These are phyloP conservation scores for Zaprionus africanus DNA, from an alignment of 1,140 invertebrate species.

Conservation along the genomic window DNA sequence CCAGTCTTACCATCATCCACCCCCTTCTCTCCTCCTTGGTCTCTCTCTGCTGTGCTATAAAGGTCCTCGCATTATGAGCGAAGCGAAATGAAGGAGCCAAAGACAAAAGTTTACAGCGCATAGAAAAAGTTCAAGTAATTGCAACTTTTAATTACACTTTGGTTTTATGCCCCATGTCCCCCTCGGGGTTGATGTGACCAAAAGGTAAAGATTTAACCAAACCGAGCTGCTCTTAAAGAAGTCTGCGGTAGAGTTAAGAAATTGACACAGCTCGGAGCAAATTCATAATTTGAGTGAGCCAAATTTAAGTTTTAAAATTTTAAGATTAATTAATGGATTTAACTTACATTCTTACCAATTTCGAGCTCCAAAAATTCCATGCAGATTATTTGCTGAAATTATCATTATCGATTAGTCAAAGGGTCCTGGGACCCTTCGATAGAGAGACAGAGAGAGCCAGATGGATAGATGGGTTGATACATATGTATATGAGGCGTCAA, in stretches of 20 bases:
- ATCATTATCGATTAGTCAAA: neutral
- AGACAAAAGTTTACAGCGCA: constrained; percentile 72
- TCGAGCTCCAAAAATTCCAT: neutral
- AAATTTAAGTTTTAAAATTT: neutral
- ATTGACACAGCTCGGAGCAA: neutral
- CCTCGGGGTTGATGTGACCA: constrained; percentile 14
- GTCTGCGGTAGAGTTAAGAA: neutral
- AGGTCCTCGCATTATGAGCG: constrained; percentile 56
- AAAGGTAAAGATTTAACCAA: constrained; percentile 43
- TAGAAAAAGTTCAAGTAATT: constrained; percentile 69
- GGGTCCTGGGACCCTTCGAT: neutral
- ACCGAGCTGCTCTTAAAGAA: constrained; percentile 16
- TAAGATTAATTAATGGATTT: neutral
- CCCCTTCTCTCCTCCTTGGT: neutral
- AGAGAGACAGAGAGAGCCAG: neutral
- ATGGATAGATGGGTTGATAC: neutral
- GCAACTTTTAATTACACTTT: constrained; percentile 72
- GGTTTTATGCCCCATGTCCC: constrained; percentile 44
- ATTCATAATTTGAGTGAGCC: constrained; percentile 12
- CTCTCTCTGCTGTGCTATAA: constrained; percentile 34
- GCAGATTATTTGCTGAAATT: constrained; percentile 4
- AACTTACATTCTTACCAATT: neutral
- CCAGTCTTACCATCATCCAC: neutral
- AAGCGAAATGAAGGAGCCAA: constrained; percentile 48
- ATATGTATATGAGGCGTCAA: constrained; percentile 30